Percentiles rank a stretch among this genome's conserved stretches.
Evolutionary conservation across 2,888 invertebrate species (phyloP).

Genomic region (Sarcophaga carnaria): DNA sequence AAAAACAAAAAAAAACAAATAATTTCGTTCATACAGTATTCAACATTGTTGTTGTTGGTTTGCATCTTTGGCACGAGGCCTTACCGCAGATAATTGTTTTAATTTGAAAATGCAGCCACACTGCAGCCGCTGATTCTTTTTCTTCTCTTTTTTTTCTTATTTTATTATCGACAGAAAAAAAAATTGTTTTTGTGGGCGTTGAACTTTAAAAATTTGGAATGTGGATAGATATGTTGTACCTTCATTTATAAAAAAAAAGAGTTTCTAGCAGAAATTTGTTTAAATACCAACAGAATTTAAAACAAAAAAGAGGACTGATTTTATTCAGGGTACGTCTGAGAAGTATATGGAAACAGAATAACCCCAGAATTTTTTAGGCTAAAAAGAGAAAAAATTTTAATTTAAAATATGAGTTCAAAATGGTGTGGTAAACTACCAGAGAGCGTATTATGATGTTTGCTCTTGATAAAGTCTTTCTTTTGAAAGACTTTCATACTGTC

Average conservation of each 20-base stretch:
- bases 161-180: constrained; percentile 8
- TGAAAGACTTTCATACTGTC: too few species aligned
- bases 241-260: neutral
- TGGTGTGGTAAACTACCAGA: too few species aligned
- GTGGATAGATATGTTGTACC: constrained; percentile 6
- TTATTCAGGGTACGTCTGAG: too few species aligned
- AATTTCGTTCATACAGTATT: neutral
- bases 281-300: too few species aligned
- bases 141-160: constrained; percentile 15
- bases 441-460: too few species aligned
- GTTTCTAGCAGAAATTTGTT: neutral
- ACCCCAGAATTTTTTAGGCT: too few species aligned
- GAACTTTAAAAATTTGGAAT: constrained; percentile 45
- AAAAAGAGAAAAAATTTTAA: too few species aligned
- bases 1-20: neutral
- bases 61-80: constrained; percentile 49
- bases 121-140: neutral
- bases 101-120: neutral
- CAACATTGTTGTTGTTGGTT: constrained; percentile 1
- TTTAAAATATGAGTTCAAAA: too few species aligned
- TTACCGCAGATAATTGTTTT: constrained; percentile 42
- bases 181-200: constrained; percentile 41
- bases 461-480: too few species aligned
- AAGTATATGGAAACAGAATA: too few species aligned
- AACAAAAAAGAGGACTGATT: too few species aligned